Evolutionary conservation across 1,140 invertebrate genomes (phyloP).

Genomic region (Drosophila seguyi): DNA sequence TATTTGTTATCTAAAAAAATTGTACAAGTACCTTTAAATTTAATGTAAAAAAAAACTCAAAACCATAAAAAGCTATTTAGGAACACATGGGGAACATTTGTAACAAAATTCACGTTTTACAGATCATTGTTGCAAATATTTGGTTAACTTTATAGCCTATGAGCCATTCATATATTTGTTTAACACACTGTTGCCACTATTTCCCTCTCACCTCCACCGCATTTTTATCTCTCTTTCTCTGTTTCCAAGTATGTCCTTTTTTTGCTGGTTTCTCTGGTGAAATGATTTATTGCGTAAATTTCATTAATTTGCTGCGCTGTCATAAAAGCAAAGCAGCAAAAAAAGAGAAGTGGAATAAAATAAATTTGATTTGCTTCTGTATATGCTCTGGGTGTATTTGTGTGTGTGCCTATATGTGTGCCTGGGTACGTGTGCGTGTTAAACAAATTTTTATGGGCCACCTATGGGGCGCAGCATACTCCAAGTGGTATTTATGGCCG

Average conservation of each 20-base stretch:
- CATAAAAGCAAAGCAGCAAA: slow-evolving; percentile 63
- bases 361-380: slow-evolving; percentile 73
- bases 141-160: slow-evolving; percentile 41
- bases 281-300: slow-evolving; percentile 79
- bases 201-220: background rate
- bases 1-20: background rate
- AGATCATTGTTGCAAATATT: slow-evolving; percentile 16
- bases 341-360: slow-evolving; percentile 58
- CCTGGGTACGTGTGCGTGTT: slow-evolving; percentile 46
- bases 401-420: slow-evolving; percentile 1
- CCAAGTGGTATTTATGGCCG: slow-evolving; percentile 64
- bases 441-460: slow-evolving; percentile 53
- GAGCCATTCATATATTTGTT: slow-evolving; percentile 38
- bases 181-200: slow-evolving; percentile 46
- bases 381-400: slow-evolving; percentile 24
- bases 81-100: background rate
- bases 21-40: background rate
- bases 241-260: slow-evolving; percentile 16
- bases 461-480: slow-evolving; percentile 37
- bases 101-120: slow-evolving; percentile 13
- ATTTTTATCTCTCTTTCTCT: background rate
- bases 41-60: background rate
- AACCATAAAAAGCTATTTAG: slow-evolving; percentile 2
- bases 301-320: slow-evolving; percentile 80
- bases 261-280: slow-evolving; percentile 22